Conservation (phyloP, 2,113 vertebrate genomes). For the Stegostoma tigrinum region DNA sequence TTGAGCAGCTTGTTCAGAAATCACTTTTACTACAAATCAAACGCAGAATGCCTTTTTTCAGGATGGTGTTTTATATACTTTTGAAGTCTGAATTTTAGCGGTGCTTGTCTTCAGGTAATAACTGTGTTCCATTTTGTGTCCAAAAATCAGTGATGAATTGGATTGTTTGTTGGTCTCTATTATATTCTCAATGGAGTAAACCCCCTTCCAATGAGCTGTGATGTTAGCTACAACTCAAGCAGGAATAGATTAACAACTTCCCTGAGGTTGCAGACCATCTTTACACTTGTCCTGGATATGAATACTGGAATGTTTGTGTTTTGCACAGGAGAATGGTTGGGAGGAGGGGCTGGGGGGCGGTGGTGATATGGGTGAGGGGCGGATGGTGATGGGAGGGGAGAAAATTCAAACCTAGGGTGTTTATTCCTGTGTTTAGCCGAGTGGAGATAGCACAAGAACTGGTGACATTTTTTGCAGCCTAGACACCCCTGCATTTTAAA, state of each 20-base stretch:
- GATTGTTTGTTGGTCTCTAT: background rate
- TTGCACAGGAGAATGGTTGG: no score
- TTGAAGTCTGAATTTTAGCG: background rate
- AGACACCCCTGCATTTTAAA: slow-evolving; percentile 35
- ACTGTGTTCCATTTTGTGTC: background rate
- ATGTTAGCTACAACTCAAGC: background rate
- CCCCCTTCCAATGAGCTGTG: background rate
- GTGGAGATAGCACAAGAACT: slow-evolving; percentile 22
- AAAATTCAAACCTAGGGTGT: slow-evolving; percentile 19
- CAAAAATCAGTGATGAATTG: background rate
- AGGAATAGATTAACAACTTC: background rate
- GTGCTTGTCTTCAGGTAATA: background rate
- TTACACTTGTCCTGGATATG: background rate
- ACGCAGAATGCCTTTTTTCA: background rate
- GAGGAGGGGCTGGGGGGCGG: background rate
- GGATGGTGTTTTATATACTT: background rate
- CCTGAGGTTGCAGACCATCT: background rate
- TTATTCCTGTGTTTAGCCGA: slow-evolving; percentile 34
- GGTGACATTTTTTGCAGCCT: slow-evolving; percentile 34
- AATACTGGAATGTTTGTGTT: background rate
- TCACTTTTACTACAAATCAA: background rate
- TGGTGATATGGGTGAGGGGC: background rate
- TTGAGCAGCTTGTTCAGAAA: background rate
- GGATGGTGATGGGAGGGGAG: background rate
- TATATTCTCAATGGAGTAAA: no score